phyloP scores from a whole-genome alignment of 2,888 invertebrate species.

The Volucella inflata region DNA sequence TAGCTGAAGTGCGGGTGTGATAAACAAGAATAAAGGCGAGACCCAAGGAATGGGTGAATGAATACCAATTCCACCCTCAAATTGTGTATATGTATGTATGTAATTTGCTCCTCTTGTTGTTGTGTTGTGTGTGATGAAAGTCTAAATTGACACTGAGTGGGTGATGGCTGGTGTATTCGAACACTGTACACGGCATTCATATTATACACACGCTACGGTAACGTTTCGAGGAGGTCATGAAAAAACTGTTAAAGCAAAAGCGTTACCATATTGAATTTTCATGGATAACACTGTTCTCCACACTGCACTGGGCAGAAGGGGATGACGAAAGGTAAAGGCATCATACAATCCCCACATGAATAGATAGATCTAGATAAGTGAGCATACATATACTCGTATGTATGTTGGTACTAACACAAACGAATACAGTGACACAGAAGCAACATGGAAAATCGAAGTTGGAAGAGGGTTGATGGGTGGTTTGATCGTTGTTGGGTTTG shows the following conservation, averaged over 20 bases:
- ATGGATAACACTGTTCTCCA: slow-evolving; percentile 59
- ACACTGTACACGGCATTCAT: neutral
- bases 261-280: slow-evolving; percentile 76
- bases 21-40: slow-evolving; percentile 61
- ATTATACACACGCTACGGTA: slow-evolving; percentile 47
- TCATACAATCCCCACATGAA: slow-evolving; percentile 70
- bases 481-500: slow-evolving; percentile 53
- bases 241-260: slow-evolving; percentile 75
- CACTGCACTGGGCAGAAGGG: neutral
- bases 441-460: neutral
- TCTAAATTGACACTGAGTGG: slow-evolving; percentile 75
- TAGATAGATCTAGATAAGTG: slow-evolving; percentile 74
- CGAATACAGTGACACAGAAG: neutral
- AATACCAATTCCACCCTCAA: too few species aligned
- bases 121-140: slow-evolving; percentile 72
- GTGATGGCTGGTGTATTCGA: slow-evolving; percentile 24
- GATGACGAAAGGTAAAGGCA: neutral
- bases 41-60: slow-evolving; percentile 14
- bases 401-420: slow-evolving; percentile 6
- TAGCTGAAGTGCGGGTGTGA: slow-evolving; percentile 75
- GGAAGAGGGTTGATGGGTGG: slow-evolving; percentile 14
- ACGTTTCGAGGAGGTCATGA: slow-evolving; percentile 71
- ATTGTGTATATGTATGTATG: neutral
- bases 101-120: slow-evolving; percentile 19
- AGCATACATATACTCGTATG: slow-evolving; percentile 32